Evolutionary conservation across 2,888 invertebrate genomes (phyloP), one percentile per base, ranked within the genome.

Genomic region (Agapetus fuscipes): DNA sequence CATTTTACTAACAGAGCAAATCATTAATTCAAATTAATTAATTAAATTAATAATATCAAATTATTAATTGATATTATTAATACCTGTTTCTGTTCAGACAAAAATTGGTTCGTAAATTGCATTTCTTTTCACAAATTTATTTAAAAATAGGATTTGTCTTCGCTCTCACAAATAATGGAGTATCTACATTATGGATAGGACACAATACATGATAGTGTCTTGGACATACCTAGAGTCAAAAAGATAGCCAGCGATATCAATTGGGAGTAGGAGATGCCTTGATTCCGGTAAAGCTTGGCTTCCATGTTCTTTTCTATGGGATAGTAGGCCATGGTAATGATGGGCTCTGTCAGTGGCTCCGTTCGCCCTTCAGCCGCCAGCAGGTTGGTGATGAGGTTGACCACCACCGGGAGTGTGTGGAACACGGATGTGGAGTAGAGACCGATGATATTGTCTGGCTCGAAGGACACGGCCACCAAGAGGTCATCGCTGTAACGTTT

Each of bases 351-450:
- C n/a, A n/a, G n/a, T n/a, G n/a, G n/a, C n/a, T n/a, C n/a, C n/a
- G n/a, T n/a, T 13, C 11, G 16, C 15, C n/a, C 4, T 25, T 11
- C 30, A 40, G 12, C 30, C 24, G 43, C 44, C 5, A 65, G 37
- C 17, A 68, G 27, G 52, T 76, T 75, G 16, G 64, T 54, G 3
- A 74, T 48, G 39, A 71, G 42, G 57, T 71, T 71, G 12, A 76
- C 48, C 0, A 68, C 66, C 2, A 72, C 60, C 0, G 77, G 74
- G 6, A 72, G 61, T 30, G 73, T 63, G 57, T 76, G 75, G 0
- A 62, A 59, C 1, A 71, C 59, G n/a, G 61, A 54, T 2, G 69
- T 69, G 1, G 74, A 73, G 54, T 60, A 77, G 7, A 71, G 50
- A 1, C 58, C 60, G 37, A 62, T 72, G 0, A 56, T 61, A 25